Evolutionary conservation across 92 coral and sea anemone genomes (phyloP).

Genomic region (Phenganax stokvisi): DNA sequence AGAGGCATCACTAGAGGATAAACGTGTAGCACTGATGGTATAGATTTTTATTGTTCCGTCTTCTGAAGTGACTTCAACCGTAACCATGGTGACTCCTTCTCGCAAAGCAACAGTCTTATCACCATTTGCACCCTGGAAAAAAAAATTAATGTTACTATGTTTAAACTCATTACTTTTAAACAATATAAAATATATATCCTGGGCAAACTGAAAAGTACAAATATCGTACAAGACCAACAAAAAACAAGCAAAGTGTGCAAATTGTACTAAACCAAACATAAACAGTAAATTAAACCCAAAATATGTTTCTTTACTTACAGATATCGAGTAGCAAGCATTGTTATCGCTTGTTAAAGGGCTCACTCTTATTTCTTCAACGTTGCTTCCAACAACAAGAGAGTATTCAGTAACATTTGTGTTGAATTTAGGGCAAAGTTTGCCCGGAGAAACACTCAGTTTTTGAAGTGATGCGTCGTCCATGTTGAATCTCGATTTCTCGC

Average conservation of each 20-base stretch:
- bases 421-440: constrained; percentile 82
- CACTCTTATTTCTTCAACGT: constrained; percentile 75
- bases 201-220: not conserved
- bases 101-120: constrained; percentile 66
- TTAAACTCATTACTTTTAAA: not conserved
- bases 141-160: not conserved
- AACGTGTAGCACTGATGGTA: constrained; percentile 62
- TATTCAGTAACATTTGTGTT: constrained; percentile 76
- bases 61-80: constrained; percentile 91
- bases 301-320: constrained; percentile 48
- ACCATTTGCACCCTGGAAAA: constrained; percentile 68
- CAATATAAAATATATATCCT: not conserved
- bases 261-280: not conserved
- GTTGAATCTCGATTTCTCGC: constrained; percentile 28
- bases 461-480: constrained; percentile 96
- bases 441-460: constrained; percentile 72
- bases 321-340: constrained; percentile 83
- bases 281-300: not conserved
- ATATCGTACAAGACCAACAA: no score
- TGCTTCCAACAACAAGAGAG: constrained; percentile 75
- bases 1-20: constrained; percentile 87
- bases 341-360: constrained; percentile 90
- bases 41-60: constrained; percentile 93
- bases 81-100: constrained; percentile 75
- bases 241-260: no score